Evolutionary conservation across 2,888 invertebrate species (phyloP).

Genomic region (Coleophora flavipennella): DNA sequence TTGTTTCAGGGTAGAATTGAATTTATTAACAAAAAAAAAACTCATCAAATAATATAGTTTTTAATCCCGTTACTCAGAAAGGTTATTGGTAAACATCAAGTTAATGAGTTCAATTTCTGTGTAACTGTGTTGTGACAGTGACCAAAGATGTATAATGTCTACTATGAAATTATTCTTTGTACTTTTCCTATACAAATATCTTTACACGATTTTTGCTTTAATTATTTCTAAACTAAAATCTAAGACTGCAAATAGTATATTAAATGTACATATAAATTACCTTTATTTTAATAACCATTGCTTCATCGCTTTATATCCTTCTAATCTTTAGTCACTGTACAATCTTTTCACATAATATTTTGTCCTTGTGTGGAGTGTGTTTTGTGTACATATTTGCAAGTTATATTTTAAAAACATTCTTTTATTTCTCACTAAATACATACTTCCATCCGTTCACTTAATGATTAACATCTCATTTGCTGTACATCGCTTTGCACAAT

Average conservation of each 20-base stretch:
- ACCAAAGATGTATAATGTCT: too few species aligned
- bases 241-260: not conserved
- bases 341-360: constrained; percentile 7
- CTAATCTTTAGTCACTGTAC: constrained; percentile 12
- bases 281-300: not conserved
- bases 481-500: constrained; percentile 44
- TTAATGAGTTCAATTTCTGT: too few species aligned
- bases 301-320: constrained; percentile 10
- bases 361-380: constrained; percentile 48
- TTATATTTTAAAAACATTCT: not conserved
- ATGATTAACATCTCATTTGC: constrained; percentile 39
- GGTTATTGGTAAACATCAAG: too few species aligned
- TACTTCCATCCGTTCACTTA: not conserved
- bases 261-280: not conserved
- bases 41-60: too few species aligned
- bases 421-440: not conserved
- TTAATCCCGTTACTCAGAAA: too few species aligned
- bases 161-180: too few species aligned
- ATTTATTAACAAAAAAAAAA: too few species aligned
- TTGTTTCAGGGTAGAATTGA: not conserved
- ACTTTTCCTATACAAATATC: too few species aligned
- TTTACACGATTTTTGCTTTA: too few species aligned
- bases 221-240: not conserved
- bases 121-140: too few species aligned
- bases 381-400: constrained; percentile 35